Evolutionary conservation across 2,888 invertebrate species (phyloP), one percentile per base, ranked within the genome.

Genomic region (Chymomyza amoena): DNA sequence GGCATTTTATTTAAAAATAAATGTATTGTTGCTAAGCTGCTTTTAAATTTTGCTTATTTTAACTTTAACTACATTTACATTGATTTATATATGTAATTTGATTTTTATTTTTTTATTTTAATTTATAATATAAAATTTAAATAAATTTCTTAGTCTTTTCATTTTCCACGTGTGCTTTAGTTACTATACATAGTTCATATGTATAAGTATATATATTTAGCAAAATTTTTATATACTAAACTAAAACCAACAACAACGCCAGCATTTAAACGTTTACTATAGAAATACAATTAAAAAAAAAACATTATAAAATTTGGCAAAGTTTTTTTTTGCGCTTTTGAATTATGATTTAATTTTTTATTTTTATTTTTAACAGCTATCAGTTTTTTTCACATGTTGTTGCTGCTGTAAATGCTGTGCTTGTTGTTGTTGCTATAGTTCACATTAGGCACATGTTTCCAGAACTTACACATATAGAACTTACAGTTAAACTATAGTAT

Each of bases 91-190:
- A 61, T 61, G 64, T 75, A 79, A 75, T 78, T 77, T 75, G 73
- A 76, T 84, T 82, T 82, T 54, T n/a, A n/a, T n/a, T 66, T 64
- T 66, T 61, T 70, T 62, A 20, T 68, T 69, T 63, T 32, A 61
- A 18, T 74, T 70, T 68, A 64, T 66, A 67, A 80, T 80, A 80
- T 79, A 80, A 76, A 75, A 73, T 61, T 82, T 85, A 83, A 86
- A 88, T 78, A 68, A 83, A 76, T 82, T 82, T 80, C 80, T 85
- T 87, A 88, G 89, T 88, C 89, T 86, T 86, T 89, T 86, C 89
- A 86, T 86, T 86, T 86, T 86, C 86, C 89, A 87, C 80, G 86
- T 86, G 86, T 86, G 85, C 89, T 88, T 83, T 77, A 82, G 82
- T 86, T 77, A 76, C 80, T 73, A 84, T 84, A 83, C 87, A 84